These are phyloP conservation scores for Herminia tarsipennalis DNA, from an alignment of 2,888 invertebrate species.

Conservation along the genomic window DNA sequence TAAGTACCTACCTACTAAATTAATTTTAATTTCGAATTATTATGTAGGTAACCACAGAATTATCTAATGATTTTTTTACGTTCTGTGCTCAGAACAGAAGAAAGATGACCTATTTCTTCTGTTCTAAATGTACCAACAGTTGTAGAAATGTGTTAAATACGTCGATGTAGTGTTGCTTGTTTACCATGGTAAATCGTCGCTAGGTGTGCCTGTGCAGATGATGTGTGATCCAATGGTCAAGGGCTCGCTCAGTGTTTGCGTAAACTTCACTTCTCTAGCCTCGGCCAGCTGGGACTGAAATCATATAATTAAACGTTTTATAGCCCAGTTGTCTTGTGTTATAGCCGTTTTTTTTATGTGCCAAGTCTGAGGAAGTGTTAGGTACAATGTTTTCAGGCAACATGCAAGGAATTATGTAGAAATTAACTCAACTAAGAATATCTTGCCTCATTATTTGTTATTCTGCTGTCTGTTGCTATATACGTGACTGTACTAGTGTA, in stretches of 20 bases:
- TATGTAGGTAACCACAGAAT: too few relatives aligned
- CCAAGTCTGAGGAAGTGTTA: too few relatives aligned
- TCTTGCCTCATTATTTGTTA: background rate
- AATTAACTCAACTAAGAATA: background rate
- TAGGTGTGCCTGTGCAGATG: constrained; percentile 74
- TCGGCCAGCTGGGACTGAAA: constrained; percentile 76
- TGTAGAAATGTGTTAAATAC: too few relatives aligned
- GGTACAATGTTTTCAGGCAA: too few relatives aligned
- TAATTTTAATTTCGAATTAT: too few relatives aligned
- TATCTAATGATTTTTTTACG: too few relatives aligned
- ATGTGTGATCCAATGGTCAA: constrained; percentile 73
- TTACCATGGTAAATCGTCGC: constrained; percentile 77
- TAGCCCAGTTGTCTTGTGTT: constrained; percentile 4
- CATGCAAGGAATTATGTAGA: background rate
- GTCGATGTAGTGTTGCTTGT: constrained; percentile 8
- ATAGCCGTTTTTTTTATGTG: too few relatives aligned
- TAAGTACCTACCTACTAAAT: too few relatives aligned
- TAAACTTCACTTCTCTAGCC: constrained; percentile 73
- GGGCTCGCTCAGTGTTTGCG: constrained; percentile 66
- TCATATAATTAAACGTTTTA: constrained; percentile 20
- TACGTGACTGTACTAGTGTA: too few relatives aligned
- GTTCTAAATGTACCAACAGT: too few relatives aligned
- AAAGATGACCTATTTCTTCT: too few relatives aligned
- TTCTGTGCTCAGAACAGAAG: too few relatives aligned
- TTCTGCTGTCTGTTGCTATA: background rate